Evolutionary conservation across 2,113 vertebrate species (phyloP).

Genomic region (Falco punctatus): DNA sequence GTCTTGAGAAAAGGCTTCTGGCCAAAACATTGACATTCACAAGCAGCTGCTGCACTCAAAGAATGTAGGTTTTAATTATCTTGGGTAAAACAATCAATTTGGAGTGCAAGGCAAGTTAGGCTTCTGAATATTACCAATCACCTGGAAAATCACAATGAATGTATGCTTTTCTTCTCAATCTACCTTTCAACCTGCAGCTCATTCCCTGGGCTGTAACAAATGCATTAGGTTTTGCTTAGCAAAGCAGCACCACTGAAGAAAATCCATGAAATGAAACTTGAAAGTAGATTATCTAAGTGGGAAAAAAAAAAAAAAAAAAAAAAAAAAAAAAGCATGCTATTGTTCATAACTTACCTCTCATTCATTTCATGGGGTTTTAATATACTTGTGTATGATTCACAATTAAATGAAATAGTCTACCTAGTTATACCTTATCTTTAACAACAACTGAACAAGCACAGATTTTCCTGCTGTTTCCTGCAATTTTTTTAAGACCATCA

Average conservation of each 20-base stretch:
- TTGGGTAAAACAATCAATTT: conserved; percentile 49
- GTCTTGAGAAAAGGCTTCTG: conserved; percentile 54
- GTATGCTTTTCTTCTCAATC: conserved; percentile 20
- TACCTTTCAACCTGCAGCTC: conserved; percentile 13
- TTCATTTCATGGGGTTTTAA: background rate
- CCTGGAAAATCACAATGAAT: conserved; percentile 49
- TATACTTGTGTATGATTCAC: background rate
- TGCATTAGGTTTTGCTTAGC: conserved; percentile 22
- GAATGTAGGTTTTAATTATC: conserved; percentile 57
- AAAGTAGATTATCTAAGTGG: conserved; percentile 2
- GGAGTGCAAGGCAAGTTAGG: conserved; percentile 29
- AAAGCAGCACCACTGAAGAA: conserved; percentile 11
- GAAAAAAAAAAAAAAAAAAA: background rate
- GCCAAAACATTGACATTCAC: conserved; percentile 55
- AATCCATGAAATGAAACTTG: conserved; percentile 19
- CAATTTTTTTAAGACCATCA: background rate
- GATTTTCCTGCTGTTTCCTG: background rate
- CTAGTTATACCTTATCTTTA: background rate
- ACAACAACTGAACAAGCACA: background rate
- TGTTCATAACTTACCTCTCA: background rate
- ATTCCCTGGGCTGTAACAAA: conserved; percentile 32
- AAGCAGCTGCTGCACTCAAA: conserved; percentile 41
- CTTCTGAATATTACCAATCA: conserved; percentile 49
- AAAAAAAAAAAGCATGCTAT: background rate
- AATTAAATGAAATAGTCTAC: background rate